A percentile compares a stretch with the other conserved stretches of the same genome.
These are phyloP conservation scores for Melipona beecheii DNA, from an alignment of 2,888 invertebrate genomes.

Conservation along the genomic window DNA sequence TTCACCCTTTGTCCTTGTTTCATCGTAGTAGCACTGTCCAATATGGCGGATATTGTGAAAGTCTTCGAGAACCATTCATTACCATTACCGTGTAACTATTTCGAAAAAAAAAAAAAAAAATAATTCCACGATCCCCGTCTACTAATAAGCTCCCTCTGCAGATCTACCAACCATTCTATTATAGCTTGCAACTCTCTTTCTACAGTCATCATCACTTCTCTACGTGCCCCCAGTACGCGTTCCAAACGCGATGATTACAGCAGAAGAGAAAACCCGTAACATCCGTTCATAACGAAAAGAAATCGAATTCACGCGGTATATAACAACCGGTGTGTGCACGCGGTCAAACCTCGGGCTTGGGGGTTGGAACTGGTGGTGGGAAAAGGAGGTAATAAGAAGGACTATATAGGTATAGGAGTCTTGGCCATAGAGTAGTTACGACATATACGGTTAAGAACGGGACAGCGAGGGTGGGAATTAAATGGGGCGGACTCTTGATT, in stretches of 20 bases:
- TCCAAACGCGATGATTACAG: conserved; percentile 45
- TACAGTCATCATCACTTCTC: conserved; percentile 30
- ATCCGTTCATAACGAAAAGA: conserved; percentile 24
- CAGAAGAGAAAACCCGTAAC: conserved; percentile 3
- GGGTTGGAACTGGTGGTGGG: neutral
- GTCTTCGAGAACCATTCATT: conserved; percentile 26
- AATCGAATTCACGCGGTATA: conserved; percentile 13
- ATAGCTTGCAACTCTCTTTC: conserved; percentile 15
- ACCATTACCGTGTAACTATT: neutral
- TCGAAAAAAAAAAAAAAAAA: conserved; percentile 12
- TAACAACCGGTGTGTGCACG: neutral
- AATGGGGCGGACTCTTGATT: conserved; percentile 80
- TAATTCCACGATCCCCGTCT: conserved; percentile 30
- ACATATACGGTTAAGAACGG: conserved; percentile 45
- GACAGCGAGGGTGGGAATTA: conserved; percentile 76
- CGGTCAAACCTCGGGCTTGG: neutral
- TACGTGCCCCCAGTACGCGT: conserved; percentile 47
- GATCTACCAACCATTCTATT: conserved; percentile 2
- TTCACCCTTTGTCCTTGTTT: neutral
- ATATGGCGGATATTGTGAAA: neutral
- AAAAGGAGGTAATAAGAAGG: conserved; percentile 58
- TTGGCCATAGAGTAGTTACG: conserved; percentile 38
- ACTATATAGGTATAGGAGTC: conserved; percentile 41
- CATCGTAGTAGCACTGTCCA: too few relatives aligned
- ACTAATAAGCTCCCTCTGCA: conserved; percentile 46